Conservation (phyloP, 1,140 invertebrate genomes). For the Saccostrea glomerata region DNA sequence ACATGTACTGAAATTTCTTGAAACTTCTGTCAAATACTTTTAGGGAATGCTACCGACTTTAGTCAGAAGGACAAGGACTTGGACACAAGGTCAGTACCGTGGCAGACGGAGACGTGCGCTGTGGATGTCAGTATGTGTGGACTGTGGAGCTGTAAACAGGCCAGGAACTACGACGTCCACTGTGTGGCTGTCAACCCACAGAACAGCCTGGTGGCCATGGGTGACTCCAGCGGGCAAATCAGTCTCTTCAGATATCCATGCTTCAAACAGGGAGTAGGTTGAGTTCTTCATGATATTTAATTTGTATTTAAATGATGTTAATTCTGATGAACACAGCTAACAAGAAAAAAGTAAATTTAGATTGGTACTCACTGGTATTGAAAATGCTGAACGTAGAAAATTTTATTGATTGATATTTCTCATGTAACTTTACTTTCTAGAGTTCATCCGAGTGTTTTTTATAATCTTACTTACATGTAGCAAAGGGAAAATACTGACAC, state of each 20-base stretch:
- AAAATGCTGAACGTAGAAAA: too few species aligned
- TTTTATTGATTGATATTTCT: too few species aligned
- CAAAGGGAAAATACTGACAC: too few species aligned
- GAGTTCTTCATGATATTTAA: too few species aligned
- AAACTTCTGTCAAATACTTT: background rate
- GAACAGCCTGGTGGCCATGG: conserved; percentile 60
- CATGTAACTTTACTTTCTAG: too few species aligned
- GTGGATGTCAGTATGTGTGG: conserved; percentile 51
- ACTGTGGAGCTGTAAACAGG: conserved; percentile 39
- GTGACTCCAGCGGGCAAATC: conserved; percentile 63
- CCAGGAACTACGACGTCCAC: conserved; percentile 32
- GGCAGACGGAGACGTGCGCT: conserved; percentile 54
- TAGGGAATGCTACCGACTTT: conserved; percentile 40
- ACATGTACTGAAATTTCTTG: too few species aligned
- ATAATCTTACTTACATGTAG: too few species aligned
- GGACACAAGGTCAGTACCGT: conserved; percentile 41
- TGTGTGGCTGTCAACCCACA: conserved; percentile 53
- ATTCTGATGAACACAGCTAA: too few species aligned
- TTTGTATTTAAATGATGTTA: too few species aligned
- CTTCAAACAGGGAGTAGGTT: conserved; percentile 58
- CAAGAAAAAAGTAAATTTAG: too few species aligned
- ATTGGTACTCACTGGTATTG: too few species aligned
- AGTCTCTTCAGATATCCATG: conserved; percentile 66
- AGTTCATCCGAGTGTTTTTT: too few species aligned
- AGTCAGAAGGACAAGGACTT: background rate